phyloP scores from a whole-genome alignment of 2,113 vertebrate genomes.

The Eulemur macaco region DNA sequence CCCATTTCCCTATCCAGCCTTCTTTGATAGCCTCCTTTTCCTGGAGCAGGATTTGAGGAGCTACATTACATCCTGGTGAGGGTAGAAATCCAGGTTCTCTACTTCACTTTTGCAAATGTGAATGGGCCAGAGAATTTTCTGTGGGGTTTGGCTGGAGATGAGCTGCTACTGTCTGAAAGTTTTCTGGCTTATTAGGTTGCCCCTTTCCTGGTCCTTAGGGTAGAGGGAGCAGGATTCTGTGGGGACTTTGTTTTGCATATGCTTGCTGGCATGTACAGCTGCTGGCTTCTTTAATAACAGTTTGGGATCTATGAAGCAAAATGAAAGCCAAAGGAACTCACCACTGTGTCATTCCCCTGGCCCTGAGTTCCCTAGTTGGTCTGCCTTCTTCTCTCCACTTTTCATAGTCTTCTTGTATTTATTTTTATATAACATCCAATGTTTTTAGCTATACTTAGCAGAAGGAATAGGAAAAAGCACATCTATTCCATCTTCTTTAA shows the following conservation, averaged over 20 bases:
- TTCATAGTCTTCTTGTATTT: not conserved
- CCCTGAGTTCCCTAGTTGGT: not conserved
- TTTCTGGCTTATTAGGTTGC: not conserved
- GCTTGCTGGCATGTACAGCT: not conserved
- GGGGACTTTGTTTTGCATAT: not conserved
- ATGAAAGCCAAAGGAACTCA: not conserved
- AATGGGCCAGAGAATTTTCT: not conserved
- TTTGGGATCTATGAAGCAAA: not conserved
- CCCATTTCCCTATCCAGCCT: not conserved
- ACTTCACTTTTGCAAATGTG: not conserved
- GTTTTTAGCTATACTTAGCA: not conserved
- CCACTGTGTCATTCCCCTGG: rapidly evolving
- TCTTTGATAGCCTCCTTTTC: not conserved
- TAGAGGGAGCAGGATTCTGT: not conserved
- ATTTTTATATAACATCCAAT: not conserved
- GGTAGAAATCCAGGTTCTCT: not conserved
- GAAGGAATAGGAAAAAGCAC: not conserved
- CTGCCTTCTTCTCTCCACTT: not conserved
- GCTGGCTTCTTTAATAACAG: not conserved
- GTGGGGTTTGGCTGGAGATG: not conserved
- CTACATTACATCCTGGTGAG: not conserved
- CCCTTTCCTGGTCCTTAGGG: not conserved
- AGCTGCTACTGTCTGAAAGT: not conserved
- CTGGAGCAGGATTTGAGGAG: too few species aligned
- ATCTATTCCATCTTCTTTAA: not conserved